phyloP scores from a whole-genome alignment of 2,888 invertebrate species.

The Hyalella azteca region DNA sequence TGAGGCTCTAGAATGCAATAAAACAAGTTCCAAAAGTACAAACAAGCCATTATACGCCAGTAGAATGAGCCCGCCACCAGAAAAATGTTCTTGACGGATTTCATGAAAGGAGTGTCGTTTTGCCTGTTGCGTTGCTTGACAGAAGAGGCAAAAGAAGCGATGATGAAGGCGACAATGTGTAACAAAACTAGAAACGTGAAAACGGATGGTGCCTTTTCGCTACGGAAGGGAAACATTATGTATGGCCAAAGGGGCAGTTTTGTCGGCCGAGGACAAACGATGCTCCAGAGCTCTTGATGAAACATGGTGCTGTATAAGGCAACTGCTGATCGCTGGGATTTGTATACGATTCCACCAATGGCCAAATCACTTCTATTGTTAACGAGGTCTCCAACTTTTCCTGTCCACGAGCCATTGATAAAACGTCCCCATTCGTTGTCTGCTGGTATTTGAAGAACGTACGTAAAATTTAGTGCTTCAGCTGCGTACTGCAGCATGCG shows the following conservation, averaged over 20 bases:
- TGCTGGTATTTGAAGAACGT: constrained; percentile 39
- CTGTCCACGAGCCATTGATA: constrained; percentile 52
- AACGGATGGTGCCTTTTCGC: constrained; percentile 41
- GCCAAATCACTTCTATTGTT: constrained; percentile 45
- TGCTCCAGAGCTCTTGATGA: constrained; percentile 52
- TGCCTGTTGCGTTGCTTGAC: not conserved
- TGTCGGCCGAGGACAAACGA: constrained; percentile 47
- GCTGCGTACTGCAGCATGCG: constrained; percentile 48
- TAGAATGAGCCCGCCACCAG: constrained; percentile 43
- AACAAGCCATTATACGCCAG: constrained; percentile 45
- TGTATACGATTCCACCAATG: constrained; percentile 51
- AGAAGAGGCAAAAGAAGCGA: not conserved
- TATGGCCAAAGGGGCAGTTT: constrained; percentile 51
- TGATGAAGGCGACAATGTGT: constrained; percentile 43
- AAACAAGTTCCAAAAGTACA: constrained; percentile 52
- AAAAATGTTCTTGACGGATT: constrained; percentile 33
- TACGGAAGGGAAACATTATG: constrained; percentile 53
- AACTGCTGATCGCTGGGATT: constrained; percentile 28
- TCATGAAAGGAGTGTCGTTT: not conserved
- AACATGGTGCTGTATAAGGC: constrained; percentile 46
- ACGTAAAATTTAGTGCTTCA: constrained; percentile 48
- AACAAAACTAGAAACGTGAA: constrained; percentile 44
- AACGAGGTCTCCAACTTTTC: constrained; percentile 49
- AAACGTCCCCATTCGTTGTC: constrained; percentile 50
- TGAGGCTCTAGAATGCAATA: constrained; percentile 50